phyloP scores from a whole-genome alignment of 2,797 vertebrate genomes.

The Anniella stebbinsi region DNA sequence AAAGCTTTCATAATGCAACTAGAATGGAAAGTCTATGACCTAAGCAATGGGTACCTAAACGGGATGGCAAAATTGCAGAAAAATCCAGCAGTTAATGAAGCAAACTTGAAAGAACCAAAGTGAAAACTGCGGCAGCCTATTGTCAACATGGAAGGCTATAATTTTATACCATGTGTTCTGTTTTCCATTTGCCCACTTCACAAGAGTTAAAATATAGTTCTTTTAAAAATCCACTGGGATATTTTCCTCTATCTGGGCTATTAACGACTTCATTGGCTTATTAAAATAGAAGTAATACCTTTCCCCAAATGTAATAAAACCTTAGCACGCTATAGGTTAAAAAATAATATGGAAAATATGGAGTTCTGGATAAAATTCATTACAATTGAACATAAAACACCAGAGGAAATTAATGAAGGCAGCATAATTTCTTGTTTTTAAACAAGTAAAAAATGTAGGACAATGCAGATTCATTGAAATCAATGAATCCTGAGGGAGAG shows the following conservation, averaged over 20 bases:
- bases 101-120: conserved; percentile 47
- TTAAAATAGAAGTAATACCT: conserved; percentile 56
- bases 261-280: conserved; percentile 59
- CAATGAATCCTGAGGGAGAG: too few relatives aligned
- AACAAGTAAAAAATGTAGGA: conserved; percentile 45
- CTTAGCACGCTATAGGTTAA: conserved; percentile 15
- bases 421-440: conserved; percentile 28
- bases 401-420: conserved; percentile 62
- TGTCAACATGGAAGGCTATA: conserved; percentile 60
- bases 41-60: conserved; percentile 20
- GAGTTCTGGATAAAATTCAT: conserved; percentile 53
- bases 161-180: conserved; percentile 56
- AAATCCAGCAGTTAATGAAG: conserved; percentile 46
- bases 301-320: conserved; percentile 50
- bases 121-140: conserved; percentile 50
- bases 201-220: conserved; percentile 42
- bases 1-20: background rate
- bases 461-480: background rate
- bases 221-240: conserved; percentile 50
- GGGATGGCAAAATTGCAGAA: conserved; percentile 47
- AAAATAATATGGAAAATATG: background rate
- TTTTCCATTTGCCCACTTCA: conserved; percentile 62
- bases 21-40: conserved; percentile 22
- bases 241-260: conserved; percentile 60
- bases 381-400: conserved; percentile 41